Evolutionary conservation across 2,797 vertebrate genomes (phyloP).

Genomic region (Chiroxiphia lanceolata): DNA sequence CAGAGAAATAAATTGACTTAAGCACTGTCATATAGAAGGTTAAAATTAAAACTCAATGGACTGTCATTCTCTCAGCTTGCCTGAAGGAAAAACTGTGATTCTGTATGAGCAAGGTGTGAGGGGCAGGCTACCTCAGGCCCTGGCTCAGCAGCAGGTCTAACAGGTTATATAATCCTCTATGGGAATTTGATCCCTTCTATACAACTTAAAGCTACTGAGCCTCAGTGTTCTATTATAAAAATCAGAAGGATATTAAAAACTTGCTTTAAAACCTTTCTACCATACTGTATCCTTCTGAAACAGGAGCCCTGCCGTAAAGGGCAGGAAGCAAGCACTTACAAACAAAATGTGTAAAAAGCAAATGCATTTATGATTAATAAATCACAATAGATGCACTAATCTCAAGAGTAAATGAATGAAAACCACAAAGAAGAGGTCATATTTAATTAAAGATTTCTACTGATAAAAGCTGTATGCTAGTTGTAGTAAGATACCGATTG

Average conservation of each 20-base stretch:
- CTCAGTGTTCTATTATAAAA: background rate
- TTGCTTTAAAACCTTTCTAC: background rate
- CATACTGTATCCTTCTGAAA: background rate
- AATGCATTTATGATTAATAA: background rate
- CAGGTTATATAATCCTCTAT: background rate
- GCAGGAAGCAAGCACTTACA: background rate
- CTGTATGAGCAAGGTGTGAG: accelerated
- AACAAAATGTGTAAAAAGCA: background rate
- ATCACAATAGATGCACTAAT: background rate
- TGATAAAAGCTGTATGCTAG: background rate
- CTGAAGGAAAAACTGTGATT: background rate
- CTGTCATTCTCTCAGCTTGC: background rate
- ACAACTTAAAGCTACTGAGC: background rate
- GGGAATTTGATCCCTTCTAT: background rate
- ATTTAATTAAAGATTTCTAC: background rate
- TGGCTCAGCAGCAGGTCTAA: background rate
- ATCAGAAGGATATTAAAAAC: background rate
- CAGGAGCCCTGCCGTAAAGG: background rate
- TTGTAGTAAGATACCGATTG: background rate
- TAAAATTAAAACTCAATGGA: background rate
- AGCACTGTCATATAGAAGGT: background rate
- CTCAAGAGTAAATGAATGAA: background rate
- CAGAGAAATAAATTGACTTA: background rate
- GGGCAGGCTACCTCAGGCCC: background rate
- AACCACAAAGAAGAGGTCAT: background rate